Evolutionary conservation across 1,140 invertebrate genomes (phyloP), one percentile per base, ranked within the genome.

Genomic region (Aphaenogaster rudis): DNA sequence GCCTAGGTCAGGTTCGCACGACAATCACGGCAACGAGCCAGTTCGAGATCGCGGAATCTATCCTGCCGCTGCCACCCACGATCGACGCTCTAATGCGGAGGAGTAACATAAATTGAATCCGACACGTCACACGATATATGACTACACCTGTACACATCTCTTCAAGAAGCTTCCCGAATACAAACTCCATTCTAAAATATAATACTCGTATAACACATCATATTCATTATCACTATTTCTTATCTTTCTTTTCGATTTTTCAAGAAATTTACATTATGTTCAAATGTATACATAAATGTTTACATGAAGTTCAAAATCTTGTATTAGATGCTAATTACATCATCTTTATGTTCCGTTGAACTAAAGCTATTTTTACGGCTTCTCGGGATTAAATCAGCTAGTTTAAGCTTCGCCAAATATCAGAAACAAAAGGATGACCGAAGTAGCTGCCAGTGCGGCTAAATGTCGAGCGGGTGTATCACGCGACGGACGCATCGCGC

Each of bases 1-100:
- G 78, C 36, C 77, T 88, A 88, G 88, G 88, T 88, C 88, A 88
- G 88, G 88, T 88, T 88, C 88, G 78, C 88, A 88, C 88, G 88
- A 88, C 79, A 59, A 88, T 77, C 86, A 28, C 87, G 79, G 79
- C 87, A 88, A 82, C 63, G 15, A 71, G 74, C 87, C 54, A 87
- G 87, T 72, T 79, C 45, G 59, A 87, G 59, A 88, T 88, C 86
- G 52, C 52, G 77, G 59, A 88, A 81, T 61, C 8, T 72, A 77
- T 63, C 21, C 28, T 59, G 61, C 11, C 17, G n/a, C 28, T 15
- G 17, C 33, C 79, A 81, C 79, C 64, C 36, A 81, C 39, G 64
- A 78, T 77, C 52, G 52, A 2, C 21, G 39, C 8, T 21, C 2
- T 67, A 66, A 80, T 71, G 52, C 50, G 5, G 6, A 81, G 48